Evolutionary conservation across 1,140 invertebrate species (phyloP).

Genomic region (Cydia fagiglandana): DNA sequence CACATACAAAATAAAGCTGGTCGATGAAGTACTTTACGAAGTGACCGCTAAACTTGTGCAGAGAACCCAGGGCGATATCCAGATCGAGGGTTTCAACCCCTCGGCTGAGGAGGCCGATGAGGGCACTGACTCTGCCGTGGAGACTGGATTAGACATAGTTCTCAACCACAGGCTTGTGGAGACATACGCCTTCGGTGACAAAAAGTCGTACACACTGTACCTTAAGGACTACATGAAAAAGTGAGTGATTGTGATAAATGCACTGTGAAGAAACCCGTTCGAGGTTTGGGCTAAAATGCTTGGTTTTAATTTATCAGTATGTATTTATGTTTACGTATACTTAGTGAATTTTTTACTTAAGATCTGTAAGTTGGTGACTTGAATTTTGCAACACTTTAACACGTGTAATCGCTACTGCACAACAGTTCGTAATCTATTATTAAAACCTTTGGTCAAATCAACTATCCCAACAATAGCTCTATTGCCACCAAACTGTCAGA

Average conservation of each 20-base stretch:
- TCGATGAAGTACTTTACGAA: slow-evolving; percentile 97
- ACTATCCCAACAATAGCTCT: neutral
- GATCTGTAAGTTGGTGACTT: neutral
- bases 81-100: slow-evolving; percentile 93
- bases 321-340: slow-evolving; percentile 5
- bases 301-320: slow-evolving; percentile 9
- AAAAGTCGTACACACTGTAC: slow-evolving; percentile 94
- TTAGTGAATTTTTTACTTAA: slow-evolving; percentile 9
- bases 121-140: slow-evolving; percentile 86
- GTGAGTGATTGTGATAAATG: slow-evolving; percentile 78
- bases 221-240: slow-evolving; percentile 98
- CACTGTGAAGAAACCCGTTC: slow-evolving; percentile 5
- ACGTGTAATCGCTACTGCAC: neutral
- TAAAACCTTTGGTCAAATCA: neutral
- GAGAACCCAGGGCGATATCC: slow-evolving; percentile 88
- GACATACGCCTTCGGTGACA: slow-evolving; percentile 91
- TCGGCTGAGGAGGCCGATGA: slow-evolving; percentile 95
- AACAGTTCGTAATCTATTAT: neutral
- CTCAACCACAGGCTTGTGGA: slow-evolving; percentile 94
- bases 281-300: slow-evolving; percentile 26
- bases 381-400: neutral
- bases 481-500: neutral
- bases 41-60: slow-evolving; percentile 93
- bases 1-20: slow-evolving; percentile 95
- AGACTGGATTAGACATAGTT: slow-evolving; percentile 95